A percentile compares a stretch with the other conserved stretches of the same genome.
These are phyloP conservation scores for Pheucticus melanocephalus DNA, from an alignment of 2,113 vertebrate genomes.

Conservation along the genomic window DNA sequence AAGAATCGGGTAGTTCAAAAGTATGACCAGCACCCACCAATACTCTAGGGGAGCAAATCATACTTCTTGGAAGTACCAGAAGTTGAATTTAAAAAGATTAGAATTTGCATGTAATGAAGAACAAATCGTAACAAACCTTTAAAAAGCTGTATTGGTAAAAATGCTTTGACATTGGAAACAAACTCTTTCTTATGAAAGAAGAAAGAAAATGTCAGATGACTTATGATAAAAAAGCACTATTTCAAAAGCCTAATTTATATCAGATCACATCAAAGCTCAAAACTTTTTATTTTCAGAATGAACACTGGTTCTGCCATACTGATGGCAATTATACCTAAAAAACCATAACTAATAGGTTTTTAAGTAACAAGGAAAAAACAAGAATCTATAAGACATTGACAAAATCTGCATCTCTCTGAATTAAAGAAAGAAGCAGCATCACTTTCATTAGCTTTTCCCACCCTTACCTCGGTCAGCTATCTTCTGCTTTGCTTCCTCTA, in stretches of 20 bases:
- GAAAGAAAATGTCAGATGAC: neutral
- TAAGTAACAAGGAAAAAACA: neutral
- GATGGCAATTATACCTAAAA: neutral
- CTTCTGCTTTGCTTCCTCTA: conserved; percentile 94
- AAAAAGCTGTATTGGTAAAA: neutral
- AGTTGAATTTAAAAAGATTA: neutral
- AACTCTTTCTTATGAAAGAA: neutral
- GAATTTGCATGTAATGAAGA: neutral
- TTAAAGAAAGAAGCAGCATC: neutral
- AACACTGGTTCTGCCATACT: neutral
- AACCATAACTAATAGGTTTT: neutral
- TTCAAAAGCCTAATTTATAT: neutral
- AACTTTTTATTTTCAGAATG: neutral
- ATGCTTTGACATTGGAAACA: neutral
- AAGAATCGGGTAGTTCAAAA: neutral
- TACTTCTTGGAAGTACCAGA: neutral
- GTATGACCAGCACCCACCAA: neutral
- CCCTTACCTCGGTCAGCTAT: conserved; percentile 88
- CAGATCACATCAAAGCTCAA: neutral
- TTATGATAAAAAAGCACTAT: neutral
- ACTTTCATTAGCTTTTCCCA: neutral
- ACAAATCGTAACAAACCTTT: neutral
- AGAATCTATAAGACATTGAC: neutral
- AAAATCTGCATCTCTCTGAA: neutral
- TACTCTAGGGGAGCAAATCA: neutral